Percentiles rank a stretch among this genome's conserved stretches.
These are phyloP conservation scores for Leptobrachium ailaonicum DNA, from an alignment of 2,113 vertebrate species.

Conservation along the genomic window DNA sequence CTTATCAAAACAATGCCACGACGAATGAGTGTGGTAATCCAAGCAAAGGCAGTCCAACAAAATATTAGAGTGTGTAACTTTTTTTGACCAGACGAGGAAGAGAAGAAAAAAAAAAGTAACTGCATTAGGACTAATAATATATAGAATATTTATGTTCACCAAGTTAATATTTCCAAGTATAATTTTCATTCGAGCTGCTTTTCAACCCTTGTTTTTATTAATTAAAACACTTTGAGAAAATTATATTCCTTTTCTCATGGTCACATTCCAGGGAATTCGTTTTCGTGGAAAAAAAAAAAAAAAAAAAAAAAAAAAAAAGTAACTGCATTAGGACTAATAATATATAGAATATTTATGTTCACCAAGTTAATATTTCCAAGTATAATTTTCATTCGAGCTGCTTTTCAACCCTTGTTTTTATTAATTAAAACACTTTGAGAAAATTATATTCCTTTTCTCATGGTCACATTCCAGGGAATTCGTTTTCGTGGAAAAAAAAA, in stretches of 20 bases:
- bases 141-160: background rate
- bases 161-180: conserved; percentile 7
- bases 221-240: conserved; percentile 36
- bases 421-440: conserved; percentile 31
- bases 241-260: conserved; percentile 13
- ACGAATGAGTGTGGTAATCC: too few relatives aligned
- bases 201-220: conserved; percentile 35
- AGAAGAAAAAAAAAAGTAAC: conserved; percentile 2
- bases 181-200: conserved; percentile 24
- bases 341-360: background rate
- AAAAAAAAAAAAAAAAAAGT: too few relatives aligned
- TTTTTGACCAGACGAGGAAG: background rate
- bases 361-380: background rate
- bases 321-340: conserved; percentile 10
- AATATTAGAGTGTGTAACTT: too few relatives aligned
- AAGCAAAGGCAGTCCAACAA: too few relatives aligned
- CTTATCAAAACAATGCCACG: too few relatives aligned
- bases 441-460: conserved; percentile 17
- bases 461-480: conserved; percentile 36
- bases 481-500: conserved; percentile 37
- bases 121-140: conserved; percentile 11
- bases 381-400: conserved; percentile 29
- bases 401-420: conserved; percentile 34
- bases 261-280: conserved; percentile 37
- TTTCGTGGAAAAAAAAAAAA: conserved; percentile 35